A percentile compares a stretch with the other conserved stretches of the same genome.
phyloP scores from a whole-genome alignment of 2,113 vertebrate species.

The Tragulus kanchil region DNA sequence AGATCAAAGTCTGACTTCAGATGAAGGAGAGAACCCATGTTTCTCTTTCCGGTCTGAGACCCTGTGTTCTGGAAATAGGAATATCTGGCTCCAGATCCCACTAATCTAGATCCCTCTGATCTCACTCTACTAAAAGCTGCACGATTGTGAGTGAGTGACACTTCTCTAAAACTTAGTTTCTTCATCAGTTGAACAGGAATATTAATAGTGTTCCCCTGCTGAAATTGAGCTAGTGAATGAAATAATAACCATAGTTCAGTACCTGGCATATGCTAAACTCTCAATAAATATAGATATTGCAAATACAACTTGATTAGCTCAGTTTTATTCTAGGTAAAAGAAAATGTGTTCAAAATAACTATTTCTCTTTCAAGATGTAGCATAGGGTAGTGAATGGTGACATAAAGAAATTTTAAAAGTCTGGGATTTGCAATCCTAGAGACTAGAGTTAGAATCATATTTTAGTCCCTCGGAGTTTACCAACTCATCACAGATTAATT shows the following conservation, averaged over 20 bases:
- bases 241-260: background rate
- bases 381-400: background rate
- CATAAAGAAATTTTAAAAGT: background rate
- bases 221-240: background rate
- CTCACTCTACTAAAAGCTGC: background rate
- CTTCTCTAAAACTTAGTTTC: background rate
- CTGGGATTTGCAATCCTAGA: background rate
- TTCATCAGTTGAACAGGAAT: background rate
- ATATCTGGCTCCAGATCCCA: background rate
- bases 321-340: background rate
- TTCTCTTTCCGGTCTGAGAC: background rate
- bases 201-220: background rate
- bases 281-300: background rate
- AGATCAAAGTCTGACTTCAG: background rate
- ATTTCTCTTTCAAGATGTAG: background rate
- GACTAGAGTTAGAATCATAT: background rate
- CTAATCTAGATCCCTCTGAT: background rate
- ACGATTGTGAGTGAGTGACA: background rate
- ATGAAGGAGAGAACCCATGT: background rate
- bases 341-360: background rate
- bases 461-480: background rate
- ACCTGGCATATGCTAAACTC: background rate
- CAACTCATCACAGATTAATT: background rate
- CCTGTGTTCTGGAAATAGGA: background rate
- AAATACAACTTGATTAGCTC: background rate